These are phyloP conservation scores for Ammodytes dubius DNA, from an alignment of 2,113 vertebrate genomes.

Conservation along the genomic window DNA sequence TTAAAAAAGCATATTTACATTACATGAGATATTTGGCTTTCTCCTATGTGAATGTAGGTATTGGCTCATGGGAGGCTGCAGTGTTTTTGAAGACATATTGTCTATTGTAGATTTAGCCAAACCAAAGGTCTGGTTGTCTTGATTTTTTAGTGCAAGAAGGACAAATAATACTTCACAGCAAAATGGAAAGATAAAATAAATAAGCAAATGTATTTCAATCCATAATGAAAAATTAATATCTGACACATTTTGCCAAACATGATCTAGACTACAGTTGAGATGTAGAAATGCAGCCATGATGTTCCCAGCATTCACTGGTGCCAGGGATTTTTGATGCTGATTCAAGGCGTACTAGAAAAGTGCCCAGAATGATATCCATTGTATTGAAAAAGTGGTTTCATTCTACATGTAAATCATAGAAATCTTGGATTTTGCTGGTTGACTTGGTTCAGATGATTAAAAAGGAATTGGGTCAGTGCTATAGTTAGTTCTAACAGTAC, in stretches of 20 bases:
- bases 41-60: constrained; percentile 46
- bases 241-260: constrained; percentile 41
- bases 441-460: constrained; percentile 55
- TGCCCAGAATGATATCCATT: constrained; percentile 43
- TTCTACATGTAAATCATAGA: constrained; percentile 60
- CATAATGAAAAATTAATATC: constrained; percentile 28
- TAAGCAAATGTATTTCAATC: constrained; percentile 32
- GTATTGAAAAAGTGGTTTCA: constrained; percentile 59
- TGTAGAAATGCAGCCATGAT: constrained; percentile 24
- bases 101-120: constrained; percentile 50
- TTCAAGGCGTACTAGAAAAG: constrained; percentile 48
- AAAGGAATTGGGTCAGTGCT: constrained; percentile 51
- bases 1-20: constrained; percentile 49
- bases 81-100: constrained; percentile 55
- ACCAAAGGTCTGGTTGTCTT: constrained; percentile 45
- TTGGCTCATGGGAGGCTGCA: constrained; percentile 51
- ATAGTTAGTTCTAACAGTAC: constrained; percentile 34
- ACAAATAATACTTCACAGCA: constrained; percentile 45
- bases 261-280: constrained; percentile 30
- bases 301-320: constrained; percentile 41
- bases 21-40: constrained; percentile 60
- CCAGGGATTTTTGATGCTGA: constrained; percentile 49
- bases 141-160: constrained; percentile 14
- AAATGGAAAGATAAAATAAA: constrained; percentile 39
- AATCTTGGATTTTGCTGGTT: constrained; percentile 40